Evolutionary conservation across 2,113 vertebrate genomes (phyloP).

Genomic region (Pungitius pungitius): DNA sequence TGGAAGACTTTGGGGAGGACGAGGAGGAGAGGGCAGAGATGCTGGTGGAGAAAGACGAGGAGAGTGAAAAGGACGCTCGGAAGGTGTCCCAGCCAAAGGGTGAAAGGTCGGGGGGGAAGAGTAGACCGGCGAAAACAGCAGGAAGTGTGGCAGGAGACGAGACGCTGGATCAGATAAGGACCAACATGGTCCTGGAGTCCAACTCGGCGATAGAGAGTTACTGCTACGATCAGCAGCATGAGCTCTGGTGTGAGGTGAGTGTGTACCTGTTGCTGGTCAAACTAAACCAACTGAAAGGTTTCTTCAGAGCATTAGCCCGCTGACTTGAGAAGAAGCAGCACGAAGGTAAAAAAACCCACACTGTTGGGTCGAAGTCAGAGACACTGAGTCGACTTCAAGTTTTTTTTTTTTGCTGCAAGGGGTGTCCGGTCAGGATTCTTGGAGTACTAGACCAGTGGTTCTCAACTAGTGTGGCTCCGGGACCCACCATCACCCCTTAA

Average conservation of each 20-base stretch:
- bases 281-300: no score
- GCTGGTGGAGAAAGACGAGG: slow-evolving; percentile 12
- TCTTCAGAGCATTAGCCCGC: no score
- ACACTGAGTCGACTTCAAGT: no score
- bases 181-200: slow-evolving; percentile 79
- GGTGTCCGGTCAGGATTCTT: no score
- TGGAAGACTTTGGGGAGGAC: slow-evolving; percentile 45
- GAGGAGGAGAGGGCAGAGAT: background rate
- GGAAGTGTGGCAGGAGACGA: slow-evolving; percentile 51
- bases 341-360: no score
- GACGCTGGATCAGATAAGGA: slow-evolving; percentile 64
- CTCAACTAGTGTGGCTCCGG: no score
- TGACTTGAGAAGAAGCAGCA: no score
- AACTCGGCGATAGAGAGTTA: slow-evolving; percentile 84
- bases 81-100: slow-evolving; percentile 26
- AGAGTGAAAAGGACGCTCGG: background rate
- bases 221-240: slow-evolving; percentile 80
- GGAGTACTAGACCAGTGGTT: no score
- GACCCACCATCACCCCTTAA: no score
- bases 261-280: background rate
- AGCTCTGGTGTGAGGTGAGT: slow-evolving; percentile 94
- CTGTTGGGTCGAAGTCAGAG: no score
- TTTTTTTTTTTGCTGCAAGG: no score
- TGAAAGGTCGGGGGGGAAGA: slow-evolving; percentile 4
- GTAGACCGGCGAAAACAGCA: slow-evolving; percentile 1